These are phyloP conservation scores for Pristionchus fissidentatus DNA, from an alignment of 2,888 invertebrate genomes.

Conservation along the genomic window DNA sequence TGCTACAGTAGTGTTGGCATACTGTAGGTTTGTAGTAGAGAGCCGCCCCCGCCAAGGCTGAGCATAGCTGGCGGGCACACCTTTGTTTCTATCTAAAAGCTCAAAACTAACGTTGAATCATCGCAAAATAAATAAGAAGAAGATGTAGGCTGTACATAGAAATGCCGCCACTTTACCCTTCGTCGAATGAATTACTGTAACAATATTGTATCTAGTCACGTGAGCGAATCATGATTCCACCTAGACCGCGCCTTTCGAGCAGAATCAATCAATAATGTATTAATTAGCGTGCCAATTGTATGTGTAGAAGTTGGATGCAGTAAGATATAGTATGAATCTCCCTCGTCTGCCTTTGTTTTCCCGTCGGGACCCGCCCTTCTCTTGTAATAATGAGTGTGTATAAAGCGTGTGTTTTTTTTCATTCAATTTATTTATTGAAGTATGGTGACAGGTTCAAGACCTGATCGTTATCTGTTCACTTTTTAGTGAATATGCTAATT, in stretches of 20 bases:
- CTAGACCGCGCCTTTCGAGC: slow-evolving; percentile 5
- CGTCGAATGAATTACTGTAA: background rate
- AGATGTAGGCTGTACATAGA: slow-evolving; percentile 38
- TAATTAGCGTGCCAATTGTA: slow-evolving; percentile 15
- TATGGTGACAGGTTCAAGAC: background rate
- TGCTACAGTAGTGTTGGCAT: slow-evolving; percentile 32
- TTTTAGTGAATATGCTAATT: background rate
- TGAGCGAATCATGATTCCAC: background rate
- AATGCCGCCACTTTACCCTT: too few species aligned
- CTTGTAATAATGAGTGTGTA: slow-evolving; percentile 41
- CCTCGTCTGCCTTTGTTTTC: too few species aligned
- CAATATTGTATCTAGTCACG: slow-evolving; percentile 36
- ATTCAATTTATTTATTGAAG: too few species aligned
- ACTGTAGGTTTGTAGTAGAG: slow-evolving; percentile 3
- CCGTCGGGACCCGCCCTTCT: background rate
- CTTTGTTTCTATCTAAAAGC: too few species aligned
- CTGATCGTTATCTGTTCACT: background rate
- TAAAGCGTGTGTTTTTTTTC: slow-evolving; percentile 23
- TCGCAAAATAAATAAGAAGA: background rate
- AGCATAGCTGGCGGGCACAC: too few species aligned
- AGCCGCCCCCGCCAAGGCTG: too few species aligned
- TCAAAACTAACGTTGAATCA: background rate
- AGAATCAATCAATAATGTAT: background rate
- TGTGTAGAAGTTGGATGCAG: background rate
- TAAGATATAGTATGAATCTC: too few species aligned